Evolutionary conservation across 1,140 invertebrate species (phyloP), one percentile per base, ranked within the genome.

Genomic region (Calephelis nemesis): DNA sequence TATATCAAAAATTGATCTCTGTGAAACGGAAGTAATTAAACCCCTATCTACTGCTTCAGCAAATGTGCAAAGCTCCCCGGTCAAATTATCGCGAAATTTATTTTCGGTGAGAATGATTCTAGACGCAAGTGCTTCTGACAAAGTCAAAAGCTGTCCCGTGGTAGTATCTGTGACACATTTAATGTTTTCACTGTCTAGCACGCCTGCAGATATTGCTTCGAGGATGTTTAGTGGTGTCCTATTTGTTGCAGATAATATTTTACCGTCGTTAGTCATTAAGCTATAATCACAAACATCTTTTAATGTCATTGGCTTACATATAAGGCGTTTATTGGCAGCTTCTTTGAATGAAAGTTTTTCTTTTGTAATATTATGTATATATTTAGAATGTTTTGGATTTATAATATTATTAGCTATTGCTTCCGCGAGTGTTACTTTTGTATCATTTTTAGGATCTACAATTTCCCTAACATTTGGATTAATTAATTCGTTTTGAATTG

Each of bases 1-100:
- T 68, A 98, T 97, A 83, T 98, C 96, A 84, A 98, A 98, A 69
- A 98, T 95, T 6, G 96, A 97, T 87, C 96, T 96, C 83, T 97
- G 96, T 10, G 95, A 94, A 5, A 98, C 95, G 5, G 97, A 96
- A 7, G 97, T 96, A 52, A 99, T 95, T n/a, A 97, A 93, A 49
- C 98, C 98, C 72, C 95, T 94, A 81, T 97, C 95, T 5, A 98
- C 95, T 6, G 97, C 98, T 82, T 98, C 95, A 8, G 94, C 93
- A 72, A 98, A 95, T 42, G 94, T 93, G 11, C 96, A 93, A 15
- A 94, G 85, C 86, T 96, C 94, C n/a, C 93, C 93, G 0, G 95
- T 96, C 70, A 94, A 93, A 66, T 94, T 93, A 90, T 98, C 95
- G 47, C 93, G 90, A 88, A 96, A 98, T 69, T 94, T 94, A 65